Percentiles rank a stretch among this genome's conserved stretches.
Conservation (phyloP, 2,888 invertebrate genomes). For the Melitaea athalia region DNA sequence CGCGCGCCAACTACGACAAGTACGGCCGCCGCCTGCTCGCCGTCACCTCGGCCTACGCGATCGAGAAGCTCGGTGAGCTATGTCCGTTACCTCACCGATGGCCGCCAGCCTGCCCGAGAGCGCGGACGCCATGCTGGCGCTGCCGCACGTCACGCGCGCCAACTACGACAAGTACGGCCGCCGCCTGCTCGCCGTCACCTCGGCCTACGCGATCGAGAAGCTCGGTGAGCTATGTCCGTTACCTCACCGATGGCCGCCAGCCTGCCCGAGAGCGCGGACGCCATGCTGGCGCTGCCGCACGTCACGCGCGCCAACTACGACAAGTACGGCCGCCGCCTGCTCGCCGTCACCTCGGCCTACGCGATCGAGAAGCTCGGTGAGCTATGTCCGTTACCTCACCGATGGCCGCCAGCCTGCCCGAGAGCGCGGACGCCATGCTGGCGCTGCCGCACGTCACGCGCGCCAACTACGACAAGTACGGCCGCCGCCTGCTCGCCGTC, state of each 20-base stretch:
- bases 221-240: slow-evolving; percentile 57
- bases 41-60: slow-evolving; percentile 88
- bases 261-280: slow-evolving; percentile 87
- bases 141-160: slow-evolving; percentile 93
- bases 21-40: slow-evolving; percentile 89
- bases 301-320: slow-evolving; percentile 93
- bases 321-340: slow-evolving; percentile 90
- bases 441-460: slow-evolving; percentile 92
- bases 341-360: slow-evolving; percentile 89
- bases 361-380: slow-evolving; percentile 84
- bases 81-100: slow-evolving; percentile 76
- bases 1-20: slow-evolving; percentile 92
- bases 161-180: slow-evolving; percentile 93
- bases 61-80: slow-evolving; percentile 81
- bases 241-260: slow-evolving; percentile 85
- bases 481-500: slow-evolving; percentile 87
- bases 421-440: slow-evolving; percentile 88
- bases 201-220: slow-evolving; percentile 86
- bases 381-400: slow-evolving; percentile 44
- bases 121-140: slow-evolving; percentile 88
- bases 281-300: slow-evolving; percentile 92
- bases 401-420: slow-evolving; percentile 91
- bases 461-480: slow-evolving; percentile 93
- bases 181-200: slow-evolving; percentile 88
- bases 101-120: slow-evolving; percentile 88